Base-by-base conservation (phyloP, 2,888 invertebrate species). In the Physocephala rufipes region DNA sequence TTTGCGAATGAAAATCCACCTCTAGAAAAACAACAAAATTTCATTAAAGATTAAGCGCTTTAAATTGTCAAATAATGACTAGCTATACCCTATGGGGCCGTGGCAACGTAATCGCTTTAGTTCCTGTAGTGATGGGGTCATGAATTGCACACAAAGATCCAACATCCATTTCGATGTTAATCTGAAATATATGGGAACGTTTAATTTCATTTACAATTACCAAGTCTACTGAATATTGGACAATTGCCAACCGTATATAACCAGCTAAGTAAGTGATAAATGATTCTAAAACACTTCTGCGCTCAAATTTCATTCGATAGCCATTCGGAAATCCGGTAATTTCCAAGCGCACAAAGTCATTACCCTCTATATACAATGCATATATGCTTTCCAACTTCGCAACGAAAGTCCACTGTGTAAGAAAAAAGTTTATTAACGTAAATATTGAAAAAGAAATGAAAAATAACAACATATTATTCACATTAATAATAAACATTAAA, bases 111-210 rank as follows among this genome's bases (percentile, higher is more conserved):
- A 87, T 74, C 88, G 87, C 76, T 91, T 90, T 24, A 96, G 85
- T 78, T 89, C 90, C 79, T 90, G 89, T 71, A 96, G 86, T 4
- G 93, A 93, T 4, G 95, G 96, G 0, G 95, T 93, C 71, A 90
- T 88, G 70, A 94, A 90, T 79, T 94, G 92, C 82, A 91, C 91
- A 81, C 95, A 96, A 73, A 96, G 88, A 87, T 95, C 95, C 81
- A 95, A 94, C 51, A 93, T 95, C 95, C 95, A 96, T 86, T 95
- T 96, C 59, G 92, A 91, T 80, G 92, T 92, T 77, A 95, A 87
- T 79, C 95, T 90, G 75, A 36, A 19, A 66, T 12, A 53, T 2
- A 16, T 24, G 7, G 16, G 1, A 21, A 16, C 15, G 12, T 4
- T 16, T 9, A 43, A 19, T 12, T 62, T 21, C 2, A 5, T 47